Evolutionary conservation across 1,140 invertebrate genomes (phyloP), one percentile per base, ranked within the genome.

Genomic region (Eciton burchellii): DNA sequence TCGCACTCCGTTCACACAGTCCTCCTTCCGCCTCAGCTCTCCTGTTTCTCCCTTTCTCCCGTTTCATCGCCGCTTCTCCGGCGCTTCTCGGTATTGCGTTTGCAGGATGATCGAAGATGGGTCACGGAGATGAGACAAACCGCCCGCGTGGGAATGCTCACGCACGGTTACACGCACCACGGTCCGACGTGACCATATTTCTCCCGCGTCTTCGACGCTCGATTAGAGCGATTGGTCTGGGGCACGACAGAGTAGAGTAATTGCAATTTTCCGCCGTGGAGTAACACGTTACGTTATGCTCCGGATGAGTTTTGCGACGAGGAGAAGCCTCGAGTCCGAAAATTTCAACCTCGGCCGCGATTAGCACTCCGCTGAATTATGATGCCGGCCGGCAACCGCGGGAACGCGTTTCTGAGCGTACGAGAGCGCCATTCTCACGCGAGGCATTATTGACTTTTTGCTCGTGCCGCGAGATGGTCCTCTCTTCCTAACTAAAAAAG

Each of bases 91-190:
- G 82, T 87, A 87, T 84, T 70, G 57, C 84, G 81, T 83, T 82
- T 45, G 70, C 45, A 86, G 52, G 81, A 79, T 86, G 85, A 85
- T 86, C 85, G 84, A 86, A 83, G 84, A 86, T 76, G 79, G 79
- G 79, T 60, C 56, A 62, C 43, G 47, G 19, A 66, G 47, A 45
- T 70, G 43, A 79, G 71, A 52, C 60, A 65, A 60, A 66, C 52
- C 45, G 82, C 26, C 45, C 74, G 84, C 84, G 81, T 83, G 81
- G 81, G 84, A 82, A 86, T 72, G 86, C 47, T 52, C 35, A 35
- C 35, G 72, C 83, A 73, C 76, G 81, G 74, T 52, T 68, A 68
- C 29, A 56, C 21, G 12, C 14, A 21, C 16, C 3, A 19, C 21
- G n/a, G 14, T 29, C 49, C 21, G 1, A 56, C 5, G 24, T 12